A percentile compares a stretch with the other conserved stretches of the same genome.
Conservation (phyloP, 2,797 vertebrate species). For the Myotis daubentonii region DNA sequence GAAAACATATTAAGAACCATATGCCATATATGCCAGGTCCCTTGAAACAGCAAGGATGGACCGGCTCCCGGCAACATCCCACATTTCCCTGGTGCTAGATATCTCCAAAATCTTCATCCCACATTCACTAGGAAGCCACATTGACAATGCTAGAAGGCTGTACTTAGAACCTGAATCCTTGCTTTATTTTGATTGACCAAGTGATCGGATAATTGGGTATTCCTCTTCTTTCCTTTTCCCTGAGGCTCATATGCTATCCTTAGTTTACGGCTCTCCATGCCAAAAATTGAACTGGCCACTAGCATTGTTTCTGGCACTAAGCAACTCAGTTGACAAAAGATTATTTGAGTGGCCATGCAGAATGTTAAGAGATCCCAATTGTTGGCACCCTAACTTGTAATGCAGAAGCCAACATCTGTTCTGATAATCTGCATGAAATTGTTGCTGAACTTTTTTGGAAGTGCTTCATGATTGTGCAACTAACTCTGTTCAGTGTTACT, state of each 20-base stretch:
- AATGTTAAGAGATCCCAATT: neutral
- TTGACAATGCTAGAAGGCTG: neutral
- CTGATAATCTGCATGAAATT: neutral
- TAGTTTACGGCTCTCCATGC: neutral
- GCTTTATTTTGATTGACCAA: neutral
- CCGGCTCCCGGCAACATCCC: no score
- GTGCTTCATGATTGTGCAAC: neutral
- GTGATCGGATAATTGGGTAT: neutral
- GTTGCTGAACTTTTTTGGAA: slow-evolving; percentile 16
- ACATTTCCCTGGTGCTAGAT: neutral
- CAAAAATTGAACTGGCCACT: neutral
- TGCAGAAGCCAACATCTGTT: slow-evolving; percentile 19
- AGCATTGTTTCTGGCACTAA: neutral
- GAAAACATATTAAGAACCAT: no score
- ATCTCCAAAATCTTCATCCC: neutral
- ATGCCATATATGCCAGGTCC: no score
- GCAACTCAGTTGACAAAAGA: neutral
- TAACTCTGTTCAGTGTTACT: neutral
- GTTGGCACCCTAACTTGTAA: neutral
- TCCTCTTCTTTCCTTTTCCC: neutral
- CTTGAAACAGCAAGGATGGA: no score
- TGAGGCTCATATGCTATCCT: neutral
- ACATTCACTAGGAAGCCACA: neutral
- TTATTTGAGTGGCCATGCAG: neutral
- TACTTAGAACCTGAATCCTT: neutral